Evolutionary conservation across 1,140 invertebrate genomes (phyloP), one percentile per base, ranked within the genome.

Genomic region (Drosophila murphyi): DNA sequence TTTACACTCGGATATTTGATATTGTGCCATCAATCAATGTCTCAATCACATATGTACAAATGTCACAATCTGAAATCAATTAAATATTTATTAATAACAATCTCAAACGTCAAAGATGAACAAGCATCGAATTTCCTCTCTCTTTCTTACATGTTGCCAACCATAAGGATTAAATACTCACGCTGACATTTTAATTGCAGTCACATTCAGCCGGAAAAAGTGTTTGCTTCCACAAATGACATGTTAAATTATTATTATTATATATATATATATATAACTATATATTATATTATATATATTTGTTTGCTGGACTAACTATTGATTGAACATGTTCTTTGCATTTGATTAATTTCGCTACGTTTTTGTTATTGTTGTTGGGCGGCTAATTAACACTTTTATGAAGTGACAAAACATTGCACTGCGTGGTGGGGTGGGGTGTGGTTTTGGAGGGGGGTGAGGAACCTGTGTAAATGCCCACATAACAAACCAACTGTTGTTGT

Each of bases 381-480:
- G 54, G 77, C 80, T 83, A 89, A 88, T 88, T 88, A 89, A 89
- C 77, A 83, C 69, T 63, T 89, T 70, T 77, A 74, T 71, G 41
- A 68, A 70, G 67, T 80, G 82, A 68, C 80, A 72, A 43, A 57
- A 65, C 55, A 62, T 51, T 55, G n/a, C 31, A 52, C 6, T 52
- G 20, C 1, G 20, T 20, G 20, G 20, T 20, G n/a, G 47, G 8
- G 31, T 41, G 39, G 3, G 8, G 39, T 4, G 47, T 12, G 12
- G 12, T 12, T 12, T 12, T 12, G 37, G 10, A 32, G 5, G 20
- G 20, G 41, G 3, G 32, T 48, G 55, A 29, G 50, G 32, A 28
- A 57, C 3, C 4, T 31, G 43, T 37, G n/a, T 41, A 50, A 43
- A 59, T 55, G 48, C 73, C 68, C 73, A 57, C 71, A 77, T 77